A percentile compares a stretch with the other conserved stretches of the same genome.
Conservation (phyloP, 2,888 invertebrate species). For the Ametastegia equiseti region DNA sequence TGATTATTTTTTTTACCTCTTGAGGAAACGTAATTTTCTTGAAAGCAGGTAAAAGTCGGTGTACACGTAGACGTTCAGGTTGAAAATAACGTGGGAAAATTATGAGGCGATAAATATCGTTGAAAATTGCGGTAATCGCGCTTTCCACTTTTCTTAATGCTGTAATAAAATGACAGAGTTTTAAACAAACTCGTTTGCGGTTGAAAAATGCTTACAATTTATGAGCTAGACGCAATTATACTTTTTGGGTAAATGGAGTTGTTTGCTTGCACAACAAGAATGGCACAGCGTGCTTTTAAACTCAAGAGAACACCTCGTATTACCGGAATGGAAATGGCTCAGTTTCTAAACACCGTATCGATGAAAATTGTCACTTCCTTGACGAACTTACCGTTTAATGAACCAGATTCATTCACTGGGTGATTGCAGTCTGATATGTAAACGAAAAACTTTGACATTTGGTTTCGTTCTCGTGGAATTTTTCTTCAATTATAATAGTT, state of each 20-base stretch:
- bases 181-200: not conserved
- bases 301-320: not conserved
- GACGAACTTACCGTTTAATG: not conserved
- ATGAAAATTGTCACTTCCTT: not conserved
- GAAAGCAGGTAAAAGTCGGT: not conserved
- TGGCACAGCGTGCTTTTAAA: not conserved
- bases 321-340: not conserved
- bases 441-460: not conserved
- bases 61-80: not conserved
- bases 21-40: not conserved
- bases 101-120: not conserved
- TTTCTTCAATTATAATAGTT: not conserved
- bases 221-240: not conserved
- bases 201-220: not conserved
- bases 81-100: not conserved
- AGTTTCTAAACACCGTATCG: not conserved
- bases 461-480: not conserved
- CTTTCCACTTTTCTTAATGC: not conserved
- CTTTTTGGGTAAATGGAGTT: constrained; percentile 3
- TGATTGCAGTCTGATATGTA: too few relatives aligned
- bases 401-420: not conserved
- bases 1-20: not conserved
- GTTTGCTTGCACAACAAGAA: not conserved
- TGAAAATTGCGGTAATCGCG: not conserved
- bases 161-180: not conserved